Conservation (phyloP, 2,888 invertebrate genomes). For the Eilema sororculum region DNA sequence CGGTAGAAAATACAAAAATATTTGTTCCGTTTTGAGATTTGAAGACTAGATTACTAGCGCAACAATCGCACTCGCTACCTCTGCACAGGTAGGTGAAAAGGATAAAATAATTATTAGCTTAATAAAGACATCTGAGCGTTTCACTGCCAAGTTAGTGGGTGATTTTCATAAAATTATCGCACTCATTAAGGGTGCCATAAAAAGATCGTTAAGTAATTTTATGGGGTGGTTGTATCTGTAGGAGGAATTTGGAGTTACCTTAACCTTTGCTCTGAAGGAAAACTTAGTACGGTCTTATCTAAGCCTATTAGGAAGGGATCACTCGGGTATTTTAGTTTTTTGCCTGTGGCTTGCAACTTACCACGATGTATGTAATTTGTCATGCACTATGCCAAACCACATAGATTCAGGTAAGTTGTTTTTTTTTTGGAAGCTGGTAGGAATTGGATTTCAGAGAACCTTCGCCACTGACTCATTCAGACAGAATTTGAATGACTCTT, state of each 20-base stretch:
- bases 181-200: constrained; percentile 4
- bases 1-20: too few species aligned
- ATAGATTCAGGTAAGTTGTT: too few species aligned
- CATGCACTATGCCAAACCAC: too few species aligned
- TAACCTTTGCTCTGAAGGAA: background rate
- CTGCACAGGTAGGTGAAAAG: background rate
- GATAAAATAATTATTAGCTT: constrained; percentile 4
- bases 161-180: constrained; percentile 1
- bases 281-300: background rate
- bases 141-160: background rate
- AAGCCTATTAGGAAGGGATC: background rate
- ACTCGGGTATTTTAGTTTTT: too few species aligned
- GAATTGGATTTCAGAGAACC: too few species aligned
- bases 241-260: background rate
- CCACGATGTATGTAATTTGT: too few species aligned
- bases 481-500: too few species aligned
- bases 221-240: background rate
- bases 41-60: background rate
- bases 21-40: too few species aligned
- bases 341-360: too few species aligned
- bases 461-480: too few species aligned
- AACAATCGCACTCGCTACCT: background rate
- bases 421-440: too few species aligned
- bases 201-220: constrained; percentile 1
- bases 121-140: background rate